Evolutionary conservation across 2,797 vertebrate genomes (phyloP), one percentile per base, ranked within the genome.

Genomic region (Crenuchus spilurus): DNA sequence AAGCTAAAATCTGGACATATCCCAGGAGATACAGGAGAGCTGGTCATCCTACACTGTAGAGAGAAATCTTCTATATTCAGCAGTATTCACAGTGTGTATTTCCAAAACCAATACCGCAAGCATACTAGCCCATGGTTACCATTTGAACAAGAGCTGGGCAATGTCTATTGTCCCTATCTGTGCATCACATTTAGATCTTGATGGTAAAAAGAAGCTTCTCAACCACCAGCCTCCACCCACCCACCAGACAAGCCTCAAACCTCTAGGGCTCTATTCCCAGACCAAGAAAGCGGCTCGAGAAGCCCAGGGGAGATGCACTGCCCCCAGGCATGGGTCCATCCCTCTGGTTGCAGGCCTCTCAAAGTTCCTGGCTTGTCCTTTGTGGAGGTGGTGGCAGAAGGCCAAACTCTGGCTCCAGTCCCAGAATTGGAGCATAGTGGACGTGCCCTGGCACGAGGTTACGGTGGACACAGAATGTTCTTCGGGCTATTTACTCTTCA

Each of bases 111-210:
- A 82, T 51, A 82, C 67, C 69, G 69, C 72, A 86, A 82, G 79
- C 76, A 82, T 60, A 60, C 14, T 49, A 68, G n/a, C 42, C 62
- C 33, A 74, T 39, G 82, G 66, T 86, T 85, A 81, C 71, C 55
- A 37, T 76, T 57, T 24, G 14, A 54, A 70, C 57, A 55, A 67
- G 44, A 74, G 67, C 69, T 77, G 76, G 71, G 37, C 52, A 68
- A 65, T 77, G 54, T 61, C 63, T 82, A 78, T 84, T 81, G 83
- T 85, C 83, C 60, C 62, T 37, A 69, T 85, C 51, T 82, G 76
- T 82, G 82, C 48, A 83, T 82, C 76, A 74, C 41, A 74, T 83
- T 85, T 78, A 16, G 26, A 63, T 68, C 49, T 16, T 74, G 51
- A 79, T 57, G 70, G 76, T 75, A 70, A 72, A 75, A 71, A 75